Evolutionary conservation across 2,797 vertebrate species (phyloP).

Genomic region (Jordanella pulchra): DNA sequence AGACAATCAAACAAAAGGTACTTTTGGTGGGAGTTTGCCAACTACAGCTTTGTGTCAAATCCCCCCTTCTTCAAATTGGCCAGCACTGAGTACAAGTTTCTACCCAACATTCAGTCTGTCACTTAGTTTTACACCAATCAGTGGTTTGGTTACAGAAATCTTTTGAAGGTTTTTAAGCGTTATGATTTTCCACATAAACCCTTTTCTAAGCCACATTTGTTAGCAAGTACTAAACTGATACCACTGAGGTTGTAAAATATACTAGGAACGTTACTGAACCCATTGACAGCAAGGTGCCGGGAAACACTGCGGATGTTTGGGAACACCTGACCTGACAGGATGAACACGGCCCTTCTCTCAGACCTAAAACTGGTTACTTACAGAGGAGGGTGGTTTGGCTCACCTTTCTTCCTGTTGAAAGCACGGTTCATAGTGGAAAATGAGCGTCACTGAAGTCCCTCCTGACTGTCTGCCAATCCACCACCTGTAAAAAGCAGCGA

Average conservation of each 20-base stretch:
- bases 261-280: background rate
- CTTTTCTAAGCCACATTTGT: background rate
- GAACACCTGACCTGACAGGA: background rate
- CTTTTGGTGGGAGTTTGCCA: background rate
- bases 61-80: too few relatives aligned
- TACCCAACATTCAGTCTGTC: too few relatives aligned
- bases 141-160: background rate
- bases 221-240: background rate
- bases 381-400: slow-evolving; percentile 36
- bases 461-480: slow-evolving; percentile 64
- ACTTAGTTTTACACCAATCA: too few relatives aligned
- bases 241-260: background rate
- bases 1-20: too few relatives aligned
- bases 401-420: slow-evolving; percentile 94
- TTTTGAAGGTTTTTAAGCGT: background rate
- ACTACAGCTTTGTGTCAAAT: background rate
- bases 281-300: background rate
- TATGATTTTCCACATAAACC: background rate
- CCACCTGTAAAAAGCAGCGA: slow-evolving; percentile 68
- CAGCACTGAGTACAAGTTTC: too few relatives aligned
- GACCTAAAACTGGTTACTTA: background rate
- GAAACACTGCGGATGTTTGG: slow-evolving; percentile 11
- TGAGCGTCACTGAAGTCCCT: slow-evolving; percentile 54
- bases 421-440: slow-evolving; percentile 91
- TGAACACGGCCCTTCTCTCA: background rate